A percentile compares a stretch with the other conserved stretches of the same genome.
Conservation (phyloP, 2,888 invertebrate species). For the Limenitis camilla region DNA sequence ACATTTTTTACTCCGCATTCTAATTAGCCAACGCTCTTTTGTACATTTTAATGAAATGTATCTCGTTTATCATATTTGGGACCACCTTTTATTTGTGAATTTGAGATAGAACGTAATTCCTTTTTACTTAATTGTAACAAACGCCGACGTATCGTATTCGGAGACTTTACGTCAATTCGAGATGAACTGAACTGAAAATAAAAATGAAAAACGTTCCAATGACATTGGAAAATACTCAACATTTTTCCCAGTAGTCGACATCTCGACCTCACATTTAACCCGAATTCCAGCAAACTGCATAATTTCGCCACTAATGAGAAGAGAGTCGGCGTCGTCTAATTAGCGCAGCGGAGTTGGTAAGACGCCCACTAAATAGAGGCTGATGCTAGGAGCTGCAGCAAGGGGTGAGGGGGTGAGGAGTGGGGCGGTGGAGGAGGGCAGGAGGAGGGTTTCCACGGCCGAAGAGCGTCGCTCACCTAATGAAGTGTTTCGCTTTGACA, state of each 20-base stretch:
- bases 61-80: constrained; percentile 17
- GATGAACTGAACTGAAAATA: background rate
- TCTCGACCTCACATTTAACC: constrained; percentile 65
- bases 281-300: constrained; percentile 69
- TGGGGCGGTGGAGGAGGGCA: constrained; percentile 30
- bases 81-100: constrained; percentile 3
- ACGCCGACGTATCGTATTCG: background rate
- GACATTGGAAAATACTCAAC: constrained; percentile 37
- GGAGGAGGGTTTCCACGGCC: constrained; percentile 30
- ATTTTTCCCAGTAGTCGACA: constrained; percentile 46
- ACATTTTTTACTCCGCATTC: constrained; percentile 39
- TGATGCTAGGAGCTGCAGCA: constrained; percentile 30
- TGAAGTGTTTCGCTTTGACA: constrained; percentile 74
- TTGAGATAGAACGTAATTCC: background rate
- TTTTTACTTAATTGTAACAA: constrained; percentile 5
- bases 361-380: constrained; percentile 63
- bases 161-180: background rate
- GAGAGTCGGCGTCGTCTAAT: constrained; percentile 67
- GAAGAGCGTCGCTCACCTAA: constrained; percentile 65
- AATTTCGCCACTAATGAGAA: constrained; percentile 72
- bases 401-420: constrained; percentile 26
- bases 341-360: constrained; percentile 64
- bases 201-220: constrained; percentile 12
- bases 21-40: constrained; percentile 48
- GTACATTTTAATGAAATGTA: constrained; percentile 37